Percentiles rank a stretch among this genome's conserved stretches.
Conservation (phyloP, 2,113 vertebrate species). For the Asarcornis scutulata region DNA sequence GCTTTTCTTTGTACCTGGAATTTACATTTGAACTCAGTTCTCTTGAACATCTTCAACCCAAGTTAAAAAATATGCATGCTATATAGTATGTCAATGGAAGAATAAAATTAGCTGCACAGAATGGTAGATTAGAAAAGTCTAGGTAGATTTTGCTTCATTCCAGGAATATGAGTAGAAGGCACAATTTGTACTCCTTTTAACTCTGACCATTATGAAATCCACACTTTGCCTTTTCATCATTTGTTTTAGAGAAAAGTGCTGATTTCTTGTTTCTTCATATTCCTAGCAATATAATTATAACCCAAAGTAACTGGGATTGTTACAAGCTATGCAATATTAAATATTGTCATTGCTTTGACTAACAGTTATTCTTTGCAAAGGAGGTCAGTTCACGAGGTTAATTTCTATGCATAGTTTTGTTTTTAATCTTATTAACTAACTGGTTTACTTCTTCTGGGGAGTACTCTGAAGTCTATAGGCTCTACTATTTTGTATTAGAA, state of each 20-base stretch:
- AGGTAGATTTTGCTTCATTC: neutral
- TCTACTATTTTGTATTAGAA: neutral
- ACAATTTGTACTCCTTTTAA: neutral
- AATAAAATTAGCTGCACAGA: neutral
- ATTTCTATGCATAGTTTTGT: neutral
- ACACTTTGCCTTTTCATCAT: neutral
- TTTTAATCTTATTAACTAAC: neutral
- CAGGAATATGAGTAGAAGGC: neutral
- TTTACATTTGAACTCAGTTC: neutral
- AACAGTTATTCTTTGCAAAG: neutral
- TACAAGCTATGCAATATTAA: neutral
- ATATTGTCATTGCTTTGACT: neutral
- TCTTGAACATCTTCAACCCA: neutral
- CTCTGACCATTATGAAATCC: neutral
- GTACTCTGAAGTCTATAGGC: neutral
- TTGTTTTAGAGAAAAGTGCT: neutral
- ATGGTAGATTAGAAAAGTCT: neutral
- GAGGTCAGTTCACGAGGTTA: neutral
- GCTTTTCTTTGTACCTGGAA: neutral
- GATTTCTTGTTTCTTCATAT: neutral
- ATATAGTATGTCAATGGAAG: neutral
- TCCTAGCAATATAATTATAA: neutral
- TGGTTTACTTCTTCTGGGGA: neutral
- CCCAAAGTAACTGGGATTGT: neutral
- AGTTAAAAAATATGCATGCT: neutral